Percentiles rank a stretch among this genome's conserved stretches.
Conservation (phyloP, 2,113 vertebrate genomes). For the Microcebus ravelobensis region DNA sequence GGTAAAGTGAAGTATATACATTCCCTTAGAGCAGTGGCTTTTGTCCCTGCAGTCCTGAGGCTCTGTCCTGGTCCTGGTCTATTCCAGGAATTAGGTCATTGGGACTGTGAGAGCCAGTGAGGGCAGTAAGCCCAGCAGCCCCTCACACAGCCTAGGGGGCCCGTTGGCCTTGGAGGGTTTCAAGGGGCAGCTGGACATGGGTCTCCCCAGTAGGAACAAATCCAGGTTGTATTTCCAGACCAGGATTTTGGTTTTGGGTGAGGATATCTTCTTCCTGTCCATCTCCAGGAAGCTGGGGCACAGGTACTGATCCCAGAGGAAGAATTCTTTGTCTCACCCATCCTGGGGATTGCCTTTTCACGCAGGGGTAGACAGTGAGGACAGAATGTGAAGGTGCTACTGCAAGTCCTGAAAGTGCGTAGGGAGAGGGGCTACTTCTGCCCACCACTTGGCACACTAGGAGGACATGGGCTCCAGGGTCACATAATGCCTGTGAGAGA, state of each 20-base stretch:
- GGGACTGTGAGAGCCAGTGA: neutral
- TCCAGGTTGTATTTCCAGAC: neutral
- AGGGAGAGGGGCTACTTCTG: neutral
- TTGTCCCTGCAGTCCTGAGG: neutral
- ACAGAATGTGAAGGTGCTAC: neutral
- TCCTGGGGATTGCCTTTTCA: neutral
- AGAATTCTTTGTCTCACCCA: neutral
- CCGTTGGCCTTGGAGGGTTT: neutral
- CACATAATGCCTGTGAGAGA: accelerated
- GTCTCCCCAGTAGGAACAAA: neutral
- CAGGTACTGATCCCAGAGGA: neutral
- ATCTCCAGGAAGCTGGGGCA: neutral
- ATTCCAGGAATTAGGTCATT: neutral
- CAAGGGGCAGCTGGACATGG: neutral
- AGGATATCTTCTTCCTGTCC: neutral
- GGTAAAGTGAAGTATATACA: neutral
- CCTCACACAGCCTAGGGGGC: neutral
- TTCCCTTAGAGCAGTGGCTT: neutral
- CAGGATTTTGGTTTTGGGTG: neutral
- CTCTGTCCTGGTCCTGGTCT: neutral
- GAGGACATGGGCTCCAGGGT: neutral
- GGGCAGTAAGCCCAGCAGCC: neutral
- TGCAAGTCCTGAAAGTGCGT: neutral
- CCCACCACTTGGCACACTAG: neutral
- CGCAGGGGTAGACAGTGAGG: neutral